Evolutionary conservation across 2,113 vertebrate genomes (phyloP), one percentile per base, ranked within the genome.

Genomic region (Triplophysa tibetana): DNA sequence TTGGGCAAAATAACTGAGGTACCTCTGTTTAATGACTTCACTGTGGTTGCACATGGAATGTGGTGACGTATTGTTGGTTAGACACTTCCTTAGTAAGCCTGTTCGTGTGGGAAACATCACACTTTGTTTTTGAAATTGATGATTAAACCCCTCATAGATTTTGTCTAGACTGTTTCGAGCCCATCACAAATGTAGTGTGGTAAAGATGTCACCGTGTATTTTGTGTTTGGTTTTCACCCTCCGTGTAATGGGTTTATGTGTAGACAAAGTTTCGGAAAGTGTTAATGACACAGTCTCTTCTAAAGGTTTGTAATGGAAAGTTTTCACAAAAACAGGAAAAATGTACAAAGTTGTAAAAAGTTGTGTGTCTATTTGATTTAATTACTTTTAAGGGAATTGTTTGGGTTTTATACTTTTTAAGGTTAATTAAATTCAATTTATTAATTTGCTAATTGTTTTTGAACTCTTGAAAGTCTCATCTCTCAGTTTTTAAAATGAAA

Each of bases 1-100:
- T 86, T 91, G 87, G 88, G 91, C 88, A 94, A 88, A 89, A 88
- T 94, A 88, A 92, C 89, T 45, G 92, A 95, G 93, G 93, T 95
- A 94, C 93, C 93, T 89, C 87, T 87, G 69, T 84, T 23, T 70
- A 82, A 9, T 73, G 50, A 64, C 67, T 79, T 87, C 66, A 54
- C 79, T 77, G 84, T 88, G 86, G 82, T 85, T 91, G 82, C 88
- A 83, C 84, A 88, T 87, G 80, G 88, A 86, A 60, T 86, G 84
- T 84, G 79, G 85, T 83, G 58, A 74, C 58, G 12, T 78, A 14
- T 14, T 60, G n/a, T 80, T 45, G 67, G 9, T 68, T 41, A 54
- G 83, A 54, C 81, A 23, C 68, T 82, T 43, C 52, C 70, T 54
- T 77, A 79, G 1, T 81, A 73, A 82, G 73, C 58, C 85, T 74